These are phyloP conservation scores for Megalops cyprinoides DNA, from an alignment of 2,797 vertebrate genomes.

Conservation along the genomic window DNA sequence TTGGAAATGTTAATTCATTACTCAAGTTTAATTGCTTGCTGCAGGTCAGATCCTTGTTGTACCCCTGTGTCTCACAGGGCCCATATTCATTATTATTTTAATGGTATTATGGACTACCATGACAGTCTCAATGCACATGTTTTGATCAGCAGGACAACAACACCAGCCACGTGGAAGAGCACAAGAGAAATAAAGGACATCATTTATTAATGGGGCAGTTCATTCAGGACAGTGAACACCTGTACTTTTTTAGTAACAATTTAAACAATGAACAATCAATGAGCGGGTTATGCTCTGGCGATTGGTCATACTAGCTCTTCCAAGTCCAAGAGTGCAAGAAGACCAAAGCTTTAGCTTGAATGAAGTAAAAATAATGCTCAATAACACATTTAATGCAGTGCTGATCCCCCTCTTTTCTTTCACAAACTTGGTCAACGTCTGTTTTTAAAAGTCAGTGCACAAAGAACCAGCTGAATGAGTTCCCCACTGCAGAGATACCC, in stretches of 20 bases:
- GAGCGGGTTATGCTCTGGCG: neutral
- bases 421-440: neutral
- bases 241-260: neutral
- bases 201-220: slow-evolving; percentile 4
- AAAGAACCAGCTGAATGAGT: no score
- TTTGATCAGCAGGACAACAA: slow-evolving; percentile 12
- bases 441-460: neutral
- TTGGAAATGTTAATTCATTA: slow-evolving; percentile 52
- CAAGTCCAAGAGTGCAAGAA: no score
- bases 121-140: neutral
- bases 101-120: slow-evolving; percentile 6
- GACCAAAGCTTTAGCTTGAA: no score
- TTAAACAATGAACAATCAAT: neutral
- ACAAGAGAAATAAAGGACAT: neutral
- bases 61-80: slow-evolving; percentile 20
- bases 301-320: no score
- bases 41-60: slow-evolving; percentile 30
- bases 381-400: neutral
- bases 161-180: neutral
- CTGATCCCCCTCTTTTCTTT: neutral
- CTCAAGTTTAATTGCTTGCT: slow-evolving; percentile 46
- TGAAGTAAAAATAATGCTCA: neutral
- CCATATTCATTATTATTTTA: slow-evolving; percentile 28
- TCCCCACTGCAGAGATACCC: no score
- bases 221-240: neutral